Conservation (phyloP, 1,140 invertebrate genomes). For the Adelges cooleyi region DNA sequence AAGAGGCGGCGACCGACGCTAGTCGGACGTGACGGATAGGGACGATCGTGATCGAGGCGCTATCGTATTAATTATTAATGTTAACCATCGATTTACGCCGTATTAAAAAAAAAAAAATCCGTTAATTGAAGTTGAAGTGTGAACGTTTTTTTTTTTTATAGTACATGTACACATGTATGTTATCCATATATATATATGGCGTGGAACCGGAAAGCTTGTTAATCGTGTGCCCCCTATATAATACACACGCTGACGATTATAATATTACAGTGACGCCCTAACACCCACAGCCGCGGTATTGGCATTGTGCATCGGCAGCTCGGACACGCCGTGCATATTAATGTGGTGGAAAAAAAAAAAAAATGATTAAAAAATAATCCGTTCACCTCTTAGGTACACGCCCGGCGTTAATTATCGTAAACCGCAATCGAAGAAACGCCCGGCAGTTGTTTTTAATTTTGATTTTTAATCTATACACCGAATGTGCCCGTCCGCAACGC, state of each 20-base stretch:
- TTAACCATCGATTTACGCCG: neutral
- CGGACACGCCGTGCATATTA: conserved; percentile 13
- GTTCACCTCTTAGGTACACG: too few relatives aligned
- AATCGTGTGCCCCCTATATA: conserved; percentile 4
- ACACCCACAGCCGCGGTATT: neutral
- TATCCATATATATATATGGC: too few relatives aligned
- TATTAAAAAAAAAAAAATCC: neutral
- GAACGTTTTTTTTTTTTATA: conserved; percentile 23
- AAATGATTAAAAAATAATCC: neutral
- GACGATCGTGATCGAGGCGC: neutral
- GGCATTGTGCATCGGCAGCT: too few relatives aligned
- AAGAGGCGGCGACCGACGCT: neutral
- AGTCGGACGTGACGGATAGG: conserved; percentile 1
- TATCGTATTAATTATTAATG: conserved; percentile 15
- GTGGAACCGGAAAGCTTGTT: conserved; percentile 27
- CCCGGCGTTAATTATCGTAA: neutral
- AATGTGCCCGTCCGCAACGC: too few relatives aligned
- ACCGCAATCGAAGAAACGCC: neutral
- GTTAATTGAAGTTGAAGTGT: conserved; percentile 27
- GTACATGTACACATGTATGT: too few relatives aligned
- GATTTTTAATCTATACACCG: too few relatives aligned
- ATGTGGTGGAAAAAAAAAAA: neutral
- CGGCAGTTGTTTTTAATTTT: neutral
- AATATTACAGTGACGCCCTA: neutral
- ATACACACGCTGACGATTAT: neutral